These are phyloP conservation scores for Aricia artaxerxes DNA, from an alignment of 2,888 invertebrate genomes.

Conservation along the genomic window DNA sequence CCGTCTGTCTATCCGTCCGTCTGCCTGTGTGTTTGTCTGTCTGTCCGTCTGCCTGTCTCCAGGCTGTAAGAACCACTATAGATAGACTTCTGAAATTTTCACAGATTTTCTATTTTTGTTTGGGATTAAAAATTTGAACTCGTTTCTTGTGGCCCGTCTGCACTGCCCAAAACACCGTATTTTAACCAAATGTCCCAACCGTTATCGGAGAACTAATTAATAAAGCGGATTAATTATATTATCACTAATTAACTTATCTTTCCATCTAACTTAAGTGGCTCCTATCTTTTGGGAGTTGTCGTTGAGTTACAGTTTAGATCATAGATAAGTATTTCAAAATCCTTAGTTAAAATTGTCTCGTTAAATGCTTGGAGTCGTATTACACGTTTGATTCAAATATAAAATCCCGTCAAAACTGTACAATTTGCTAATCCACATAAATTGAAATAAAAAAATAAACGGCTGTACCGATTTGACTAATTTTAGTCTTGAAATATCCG, in stretches of 20 bases:
- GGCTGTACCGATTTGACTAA: too few species aligned
- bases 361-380: not conserved
- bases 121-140: not conserved
- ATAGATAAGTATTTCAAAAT: not conserved
- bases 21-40: too few species aligned
- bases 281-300: conserved; percentile 1
- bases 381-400: too few species aligned
- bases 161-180: not conserved
- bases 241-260: conserved; percentile 17
- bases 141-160: not conserved
- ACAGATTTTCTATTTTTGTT: too few species aligned
- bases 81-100: too few species aligned
- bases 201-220: conserved; percentile 24
- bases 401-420: too few species aligned
- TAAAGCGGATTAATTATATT: conserved; percentile 7
- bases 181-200: not conserved
- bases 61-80: too few species aligned
- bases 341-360: not conserved
- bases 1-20: too few species aligned
- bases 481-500: too few species aligned
- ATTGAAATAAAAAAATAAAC: too few species aligned
- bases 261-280: not conserved
- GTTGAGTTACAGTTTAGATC: not conserved
- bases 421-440: too few species aligned
- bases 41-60: too few species aligned